Conservation (phyloP, 2,113 vertebrate genomes). For the Sclerurus mexicanus region DNA sequence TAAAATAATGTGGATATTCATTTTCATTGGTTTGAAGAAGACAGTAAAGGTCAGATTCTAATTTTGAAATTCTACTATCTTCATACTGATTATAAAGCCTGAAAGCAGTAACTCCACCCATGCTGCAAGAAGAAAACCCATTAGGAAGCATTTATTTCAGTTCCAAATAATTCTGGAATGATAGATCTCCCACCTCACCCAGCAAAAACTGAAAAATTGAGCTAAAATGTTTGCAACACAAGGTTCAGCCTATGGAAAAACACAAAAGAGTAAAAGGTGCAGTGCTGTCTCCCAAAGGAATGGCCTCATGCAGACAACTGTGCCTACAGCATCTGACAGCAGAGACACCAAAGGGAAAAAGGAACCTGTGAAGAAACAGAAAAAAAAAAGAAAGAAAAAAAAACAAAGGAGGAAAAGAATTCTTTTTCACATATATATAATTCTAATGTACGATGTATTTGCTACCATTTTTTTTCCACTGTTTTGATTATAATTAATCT, state of each 20-base stretch:
- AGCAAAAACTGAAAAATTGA: not conserved
- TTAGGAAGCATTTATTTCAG: not conserved
- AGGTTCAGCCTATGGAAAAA: not conserved
- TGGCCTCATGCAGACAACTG: not conserved
- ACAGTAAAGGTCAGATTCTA: constrained; percentile 21
- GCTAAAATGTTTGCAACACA: not conserved
- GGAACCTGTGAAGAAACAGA: not conserved
- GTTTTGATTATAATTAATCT: not conserved
- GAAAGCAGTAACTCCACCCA: not conserved
- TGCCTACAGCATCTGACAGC: not conserved
- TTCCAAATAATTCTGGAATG: not conserved
- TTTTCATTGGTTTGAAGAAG: constrained; percentile 28
- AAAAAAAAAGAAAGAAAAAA: not conserved
- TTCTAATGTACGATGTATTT: not conserved
- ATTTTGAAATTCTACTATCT: constrained; percentile 21
- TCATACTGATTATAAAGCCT: not conserved
- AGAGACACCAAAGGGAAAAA: not conserved
- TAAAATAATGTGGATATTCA: constrained; percentile 24
- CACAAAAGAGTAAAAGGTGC: not conserved
- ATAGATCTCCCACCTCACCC: not conserved
- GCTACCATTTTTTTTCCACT: not conserved
- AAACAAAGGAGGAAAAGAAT: not conserved
- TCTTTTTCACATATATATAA: not conserved
- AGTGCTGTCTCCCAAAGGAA: not conserved
- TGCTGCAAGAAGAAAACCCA: not conserved